These are phyloP conservation scores for Camponotus pennsylvanicus DNA, from an alignment of 1,140 invertebrate genomes.

Conservation along the genomic window DNA sequence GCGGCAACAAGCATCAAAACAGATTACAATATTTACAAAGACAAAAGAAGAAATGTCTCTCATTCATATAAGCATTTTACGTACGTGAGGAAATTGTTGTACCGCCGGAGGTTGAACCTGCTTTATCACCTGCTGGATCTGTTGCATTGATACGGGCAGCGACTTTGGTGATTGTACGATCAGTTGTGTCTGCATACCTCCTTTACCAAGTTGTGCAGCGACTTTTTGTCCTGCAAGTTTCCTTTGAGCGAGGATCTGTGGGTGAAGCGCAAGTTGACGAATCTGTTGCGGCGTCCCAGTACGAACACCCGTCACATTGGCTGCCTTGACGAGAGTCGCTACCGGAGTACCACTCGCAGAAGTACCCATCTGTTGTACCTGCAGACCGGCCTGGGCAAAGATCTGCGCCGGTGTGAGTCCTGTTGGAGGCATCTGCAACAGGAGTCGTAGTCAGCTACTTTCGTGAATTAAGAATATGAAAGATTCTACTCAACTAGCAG, in stretches of 20 bases:
- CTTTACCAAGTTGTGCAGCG: conserved; percentile 86
- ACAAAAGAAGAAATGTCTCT: background rate
- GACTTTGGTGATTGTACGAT: conserved; percentile 90
- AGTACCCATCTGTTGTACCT: conserved; percentile 85
- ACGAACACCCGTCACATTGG: conserved; percentile 85
- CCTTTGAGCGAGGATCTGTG: conserved; percentile 89
- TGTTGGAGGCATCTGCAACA: conserved; percentile 77
- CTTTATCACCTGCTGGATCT: conserved; percentile 92
- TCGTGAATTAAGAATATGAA: background rate
- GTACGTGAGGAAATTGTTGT: conserved; percentile 86
- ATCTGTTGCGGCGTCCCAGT: conserved; percentile 89
- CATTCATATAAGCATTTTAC: conserved; percentile 60
- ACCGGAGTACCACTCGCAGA: conserved; percentile 83
- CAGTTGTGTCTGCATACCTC: conserved; percentile 87
- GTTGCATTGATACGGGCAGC: conserved; percentile 91
- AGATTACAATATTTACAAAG: background rate
- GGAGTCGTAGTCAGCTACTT: background rate
- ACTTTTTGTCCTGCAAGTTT: conserved; percentile 88
- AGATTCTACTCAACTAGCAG: background rate
- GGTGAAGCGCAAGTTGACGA: conserved; percentile 90
- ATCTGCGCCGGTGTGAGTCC: conserved; percentile 86
- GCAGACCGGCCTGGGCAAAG: conserved; percentile 87
- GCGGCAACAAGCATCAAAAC: background rate
- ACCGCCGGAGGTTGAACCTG: conserved; percentile 87
- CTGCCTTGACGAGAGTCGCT: conserved; percentile 88